Percentiles rank a stretch among this genome's conserved stretches.
phyloP scores from a whole-genome alignment of 2,113 vertebrate genomes.

The Anguilla rostrata region DNA sequence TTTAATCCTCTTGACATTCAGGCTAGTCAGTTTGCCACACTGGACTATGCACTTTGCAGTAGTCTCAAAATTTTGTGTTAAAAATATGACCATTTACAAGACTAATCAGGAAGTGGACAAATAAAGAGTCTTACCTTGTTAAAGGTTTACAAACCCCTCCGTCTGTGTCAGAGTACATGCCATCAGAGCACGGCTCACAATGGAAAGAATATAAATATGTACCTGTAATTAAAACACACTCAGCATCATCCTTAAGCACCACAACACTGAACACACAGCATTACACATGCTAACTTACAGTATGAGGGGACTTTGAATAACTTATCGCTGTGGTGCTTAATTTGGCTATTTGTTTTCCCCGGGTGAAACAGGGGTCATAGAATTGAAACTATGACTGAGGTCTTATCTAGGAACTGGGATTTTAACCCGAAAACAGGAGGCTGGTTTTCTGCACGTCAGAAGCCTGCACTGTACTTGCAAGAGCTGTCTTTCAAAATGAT shows the following conservation, averaged over 20 bases:
- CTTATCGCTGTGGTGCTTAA: no score
- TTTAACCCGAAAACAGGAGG: no score
- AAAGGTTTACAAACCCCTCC: constrained; percentile 26
- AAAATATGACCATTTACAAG: neutral
- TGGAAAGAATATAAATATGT: neutral
- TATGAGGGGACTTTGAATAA: neutral
- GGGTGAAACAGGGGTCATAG: no score
- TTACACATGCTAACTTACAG: neutral
- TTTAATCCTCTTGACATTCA: neutral
- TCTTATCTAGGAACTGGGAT: no score
- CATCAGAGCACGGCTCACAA: constrained; percentile 29
- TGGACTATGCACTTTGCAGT: neutral
- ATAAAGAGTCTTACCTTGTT: constrained; percentile 33
- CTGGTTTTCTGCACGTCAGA: no score
- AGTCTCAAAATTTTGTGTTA: neutral
- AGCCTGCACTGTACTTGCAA: no score
- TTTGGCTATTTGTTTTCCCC: no score
- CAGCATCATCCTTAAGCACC: neutral
- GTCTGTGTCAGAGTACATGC: constrained; percentile 31
- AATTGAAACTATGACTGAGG: no score
- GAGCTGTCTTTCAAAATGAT: no score
- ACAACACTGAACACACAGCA: neutral
- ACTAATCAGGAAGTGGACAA: neutral
- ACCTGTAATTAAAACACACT: constrained; percentile 33
- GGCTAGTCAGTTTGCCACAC: neutral